Conservation (phyloP, 2,113 vertebrate species). For the Lophochroa leadbeateri region DNA sequence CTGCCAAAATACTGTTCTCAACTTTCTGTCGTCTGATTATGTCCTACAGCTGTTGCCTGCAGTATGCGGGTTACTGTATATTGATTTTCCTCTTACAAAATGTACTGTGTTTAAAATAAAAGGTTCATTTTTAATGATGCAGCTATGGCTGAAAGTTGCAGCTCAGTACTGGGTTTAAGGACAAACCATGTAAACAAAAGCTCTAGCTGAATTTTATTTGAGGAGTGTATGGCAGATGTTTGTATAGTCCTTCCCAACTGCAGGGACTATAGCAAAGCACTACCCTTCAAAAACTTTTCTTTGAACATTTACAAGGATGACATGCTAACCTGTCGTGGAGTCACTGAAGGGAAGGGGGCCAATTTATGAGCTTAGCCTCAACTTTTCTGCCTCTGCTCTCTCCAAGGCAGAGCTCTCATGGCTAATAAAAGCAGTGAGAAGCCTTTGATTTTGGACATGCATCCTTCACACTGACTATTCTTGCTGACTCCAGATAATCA, state of each 20-base stretch:
- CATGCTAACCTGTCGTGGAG: not conserved
- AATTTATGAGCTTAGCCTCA: not conserved
- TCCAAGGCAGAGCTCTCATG: not conserved
- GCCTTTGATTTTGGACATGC: not conserved
- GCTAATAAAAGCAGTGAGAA: not conserved
- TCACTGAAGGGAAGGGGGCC: not conserved
- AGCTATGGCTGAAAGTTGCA: not conserved
- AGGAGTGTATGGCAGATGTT: not conserved
- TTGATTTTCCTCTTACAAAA: constrained; percentile 55
- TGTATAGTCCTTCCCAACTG: not conserved
- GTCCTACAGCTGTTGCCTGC: constrained; percentile 45
- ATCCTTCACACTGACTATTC: not conserved
- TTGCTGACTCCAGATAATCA: not conserved
- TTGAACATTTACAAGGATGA: not conserved
- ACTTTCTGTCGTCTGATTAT: constrained; percentile 7
- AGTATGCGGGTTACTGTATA: not conserved
- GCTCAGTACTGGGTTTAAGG: not conserved
- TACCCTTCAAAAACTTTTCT: not conserved
- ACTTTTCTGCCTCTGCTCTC: not conserved
- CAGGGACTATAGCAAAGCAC: not conserved
- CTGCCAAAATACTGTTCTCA: constrained; percentile 31
- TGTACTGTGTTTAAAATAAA: constrained; percentile 54
- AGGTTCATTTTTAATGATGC: constrained; percentile 3
- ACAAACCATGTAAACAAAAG: not conserved
- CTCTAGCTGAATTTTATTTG: not conserved